phyloP scores from a whole-genome alignment of 2,113 vertebrate genomes.

The Sinosuthora webbiana region DNA sequence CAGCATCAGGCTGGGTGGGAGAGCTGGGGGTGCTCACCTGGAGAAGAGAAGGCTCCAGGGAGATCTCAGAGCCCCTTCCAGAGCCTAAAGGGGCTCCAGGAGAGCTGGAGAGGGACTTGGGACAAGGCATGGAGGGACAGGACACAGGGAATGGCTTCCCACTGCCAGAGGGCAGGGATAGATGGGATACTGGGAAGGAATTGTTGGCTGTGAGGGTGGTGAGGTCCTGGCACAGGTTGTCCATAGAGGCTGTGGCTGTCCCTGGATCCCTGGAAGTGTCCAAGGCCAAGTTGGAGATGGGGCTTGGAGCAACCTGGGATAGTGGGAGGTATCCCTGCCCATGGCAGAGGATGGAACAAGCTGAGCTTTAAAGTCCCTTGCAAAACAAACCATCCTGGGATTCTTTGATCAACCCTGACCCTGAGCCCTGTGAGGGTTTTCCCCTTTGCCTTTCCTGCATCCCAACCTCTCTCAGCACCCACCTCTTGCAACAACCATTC shows the following conservation, averaged over 20 bases:
- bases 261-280: neutral
- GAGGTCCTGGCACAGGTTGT: accelerated
- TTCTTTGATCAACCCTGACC: neutral
- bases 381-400: neutral
- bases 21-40: neutral
- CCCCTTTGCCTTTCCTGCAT: neutral
- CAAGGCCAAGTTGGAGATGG: accelerated
- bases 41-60: neutral
- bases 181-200: neutral
- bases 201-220: accelerated
- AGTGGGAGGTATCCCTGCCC: neutral
- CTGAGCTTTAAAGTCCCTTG: accelerated
- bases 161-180: accelerated
- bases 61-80: neutral
- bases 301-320: accelerated
- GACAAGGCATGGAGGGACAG: neutral
- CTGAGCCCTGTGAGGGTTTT: accelerated
- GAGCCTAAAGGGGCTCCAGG: neutral
- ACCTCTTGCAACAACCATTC: neutral
- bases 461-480: neutral
- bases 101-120: neutral
- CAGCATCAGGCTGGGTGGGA: neutral
- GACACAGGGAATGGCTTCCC: neutral
- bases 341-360: neutral
- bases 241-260: neutral